Conservation (phyloP, 2,888 invertebrate species). For the Frankliniella fusca region DNA sequence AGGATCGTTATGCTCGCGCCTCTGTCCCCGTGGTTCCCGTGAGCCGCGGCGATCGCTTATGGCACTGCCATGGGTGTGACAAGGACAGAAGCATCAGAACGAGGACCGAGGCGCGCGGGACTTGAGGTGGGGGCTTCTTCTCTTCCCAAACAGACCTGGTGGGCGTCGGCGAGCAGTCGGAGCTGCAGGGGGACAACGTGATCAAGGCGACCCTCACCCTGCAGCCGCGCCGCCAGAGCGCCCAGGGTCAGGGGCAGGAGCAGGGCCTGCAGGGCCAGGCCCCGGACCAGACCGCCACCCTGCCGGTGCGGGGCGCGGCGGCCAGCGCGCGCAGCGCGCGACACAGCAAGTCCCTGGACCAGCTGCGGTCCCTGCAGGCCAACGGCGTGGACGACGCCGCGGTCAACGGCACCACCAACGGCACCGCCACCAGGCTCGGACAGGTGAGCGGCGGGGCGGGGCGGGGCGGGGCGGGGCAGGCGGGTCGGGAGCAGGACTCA, state of each 20-base stretch:
- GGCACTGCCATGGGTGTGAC: too few relatives aligned
- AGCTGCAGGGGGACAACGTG: slow-evolving; percentile 52
- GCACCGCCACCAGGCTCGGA: slow-evolving; percentile 30
- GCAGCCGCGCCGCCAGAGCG: background rate
- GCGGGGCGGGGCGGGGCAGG: slow-evolving; percentile 28
- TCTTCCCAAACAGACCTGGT: slow-evolving; percentile 44
- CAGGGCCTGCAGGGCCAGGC: background rate
- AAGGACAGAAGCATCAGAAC: too few relatives aligned
- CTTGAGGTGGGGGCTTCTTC: background rate
- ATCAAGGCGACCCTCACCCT: slow-evolving; percentile 57
- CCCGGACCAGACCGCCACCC: slow-evolving; percentile 45
- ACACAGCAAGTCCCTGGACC: slow-evolving; percentile 79
- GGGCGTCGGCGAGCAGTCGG: slow-evolving; percentile 56
- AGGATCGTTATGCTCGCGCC: too few relatives aligned
- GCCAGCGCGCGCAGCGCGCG: slow-evolving; percentile 49
- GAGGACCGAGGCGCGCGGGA: background rate
- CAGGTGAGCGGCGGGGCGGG: slow-evolving; percentile 28
- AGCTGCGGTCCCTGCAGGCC: slow-evolving; percentile 52
- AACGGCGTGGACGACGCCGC: slow-evolving; percentile 48
- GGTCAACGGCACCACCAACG: slow-evolving; percentile 46
- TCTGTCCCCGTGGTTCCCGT: too few relatives aligned
- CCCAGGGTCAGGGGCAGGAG: background rate
- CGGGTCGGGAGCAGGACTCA: too few relatives aligned
- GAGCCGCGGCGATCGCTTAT: too few relatives aligned
- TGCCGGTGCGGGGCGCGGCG: slow-evolving; percentile 60